Evolutionary conservation across 2,888 invertebrate genomes (phyloP).

Genomic region (Cerceris ruficornis): DNA sequence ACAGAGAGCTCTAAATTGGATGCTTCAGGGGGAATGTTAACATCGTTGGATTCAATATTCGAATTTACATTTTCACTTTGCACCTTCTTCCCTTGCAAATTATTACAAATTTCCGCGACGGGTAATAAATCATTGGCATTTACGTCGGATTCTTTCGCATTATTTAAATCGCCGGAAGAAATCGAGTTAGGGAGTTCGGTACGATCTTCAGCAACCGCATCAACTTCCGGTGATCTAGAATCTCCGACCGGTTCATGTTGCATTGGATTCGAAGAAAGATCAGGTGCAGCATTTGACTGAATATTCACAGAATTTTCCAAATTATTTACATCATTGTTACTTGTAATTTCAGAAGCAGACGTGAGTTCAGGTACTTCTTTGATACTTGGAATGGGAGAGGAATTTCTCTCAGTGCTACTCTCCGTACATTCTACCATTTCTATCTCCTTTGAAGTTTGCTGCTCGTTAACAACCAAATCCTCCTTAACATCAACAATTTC

Average conservation of each 20-base stretch:
- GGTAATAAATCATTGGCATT: background rate
- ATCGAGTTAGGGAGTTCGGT: background rate
- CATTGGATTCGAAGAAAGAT: background rate
- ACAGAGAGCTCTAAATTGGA: background rate
- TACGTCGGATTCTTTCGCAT: constrained; percentile 21
- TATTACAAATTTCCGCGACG: background rate
- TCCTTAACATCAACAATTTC: too few relatives aligned
- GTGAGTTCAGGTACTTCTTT: background rate
- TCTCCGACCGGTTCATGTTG: background rate
- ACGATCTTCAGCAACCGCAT: background rate
- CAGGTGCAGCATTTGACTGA: too few relatives aligned
- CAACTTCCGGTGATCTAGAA: background rate
- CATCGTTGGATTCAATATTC: background rate
- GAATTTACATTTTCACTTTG: background rate
- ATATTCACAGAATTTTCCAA: background rate
- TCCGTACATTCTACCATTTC: background rate
- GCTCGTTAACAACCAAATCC: too few relatives aligned
- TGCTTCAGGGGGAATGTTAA: background rate
- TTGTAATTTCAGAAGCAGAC: background rate
- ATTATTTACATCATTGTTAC: background rate
- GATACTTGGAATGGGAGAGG: background rate
- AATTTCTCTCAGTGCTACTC: background rate
- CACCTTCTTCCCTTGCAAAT: background rate
- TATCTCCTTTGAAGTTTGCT: background rate
- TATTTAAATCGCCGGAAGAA: background rate